Base-by-base conservation (phyloP, 2,113 vertebrate species). In the Pelvicachromis taeniatus region DNA sequence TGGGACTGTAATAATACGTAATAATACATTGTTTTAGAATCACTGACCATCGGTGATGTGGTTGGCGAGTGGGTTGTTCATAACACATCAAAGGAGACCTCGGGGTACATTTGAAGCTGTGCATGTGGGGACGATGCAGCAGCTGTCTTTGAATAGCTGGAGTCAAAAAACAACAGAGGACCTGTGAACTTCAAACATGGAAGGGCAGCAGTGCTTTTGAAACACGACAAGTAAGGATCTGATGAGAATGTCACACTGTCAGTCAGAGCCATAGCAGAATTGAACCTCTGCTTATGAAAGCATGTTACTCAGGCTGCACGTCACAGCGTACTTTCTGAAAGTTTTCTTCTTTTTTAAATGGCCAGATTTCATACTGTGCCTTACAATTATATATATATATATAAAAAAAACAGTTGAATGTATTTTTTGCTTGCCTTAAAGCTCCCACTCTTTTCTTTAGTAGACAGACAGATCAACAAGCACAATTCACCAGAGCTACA, bases 71-170 rank as follows among this genome's bases (percentile, higher is more conserved):
- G 54, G 50, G n/a, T 65, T 58, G 68, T 83, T 86, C 52, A 45
- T 35, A 87, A 52, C 83, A 91, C 92, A 93, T 93, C 84, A 94
- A 95, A 94, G 91, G 31, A 80, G 54, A 84, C 58, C 40, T 90
- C 84, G 42, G 82, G 93, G 42, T 29, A 3, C 59, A 77, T 81
- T 54, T 79, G 86, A 78, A 54, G 77, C 29, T 29, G 80, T 83
- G 11, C 48, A 26, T 70, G 82, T 52, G 78, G 56, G 59, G 35
- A 59, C 1, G 55, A 83, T 33, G 83, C 54, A 81, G 78, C 53
- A 11, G 2, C 38, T 54, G 85, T 83, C 68, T 91, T 89, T 93
- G 88, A 93, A 88, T 85, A 79, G 83, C 79, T 87, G 59, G 48
- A 84, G 85, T 83, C 52, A 53, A 31, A 29, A 83, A 80, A 88